Evolutionary conservation across 2,113 vertebrate genomes (phyloP).

Genomic region (Rhipidura dahli): DNA sequence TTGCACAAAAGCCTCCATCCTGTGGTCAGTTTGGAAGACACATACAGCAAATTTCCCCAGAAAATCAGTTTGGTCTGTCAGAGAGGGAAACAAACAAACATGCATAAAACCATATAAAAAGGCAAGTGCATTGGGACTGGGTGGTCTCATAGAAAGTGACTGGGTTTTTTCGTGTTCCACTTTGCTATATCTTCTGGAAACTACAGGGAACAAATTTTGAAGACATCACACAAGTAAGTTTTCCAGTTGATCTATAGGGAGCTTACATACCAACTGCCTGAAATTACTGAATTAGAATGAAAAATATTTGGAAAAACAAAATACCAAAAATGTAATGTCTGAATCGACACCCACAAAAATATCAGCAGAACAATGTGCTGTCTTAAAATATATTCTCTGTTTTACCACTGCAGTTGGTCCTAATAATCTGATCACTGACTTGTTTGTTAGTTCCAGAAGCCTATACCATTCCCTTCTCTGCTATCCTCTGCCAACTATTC

Average conservation of each 20-base stretch:
- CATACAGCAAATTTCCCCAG: background rate
- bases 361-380: background rate
- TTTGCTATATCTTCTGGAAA: background rate
- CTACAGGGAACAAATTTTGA: background rate
- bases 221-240: background rate
- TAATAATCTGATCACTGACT: background rate
- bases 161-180: background rate
- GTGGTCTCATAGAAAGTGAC: background rate
- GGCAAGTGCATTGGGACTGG: background rate
- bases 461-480: background rate
- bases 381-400: background rate
- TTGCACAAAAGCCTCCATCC: background rate
- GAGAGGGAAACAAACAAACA: background rate
- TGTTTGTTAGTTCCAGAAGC: background rate
- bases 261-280: background rate
- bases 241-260: background rate
- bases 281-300: background rate
- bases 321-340: background rate
- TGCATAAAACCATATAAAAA: background rate
- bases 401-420: background rate
- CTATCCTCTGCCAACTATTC: background rate
- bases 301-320: background rate
- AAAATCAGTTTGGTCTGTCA: background rate
- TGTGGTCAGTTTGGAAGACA: background rate
- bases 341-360: background rate